A percentile compares a stretch with the other conserved stretches of the same genome.
phyloP scores from a whole-genome alignment of 2,113 vertebrate genomes.

The Ameiurus melas region DNA sequence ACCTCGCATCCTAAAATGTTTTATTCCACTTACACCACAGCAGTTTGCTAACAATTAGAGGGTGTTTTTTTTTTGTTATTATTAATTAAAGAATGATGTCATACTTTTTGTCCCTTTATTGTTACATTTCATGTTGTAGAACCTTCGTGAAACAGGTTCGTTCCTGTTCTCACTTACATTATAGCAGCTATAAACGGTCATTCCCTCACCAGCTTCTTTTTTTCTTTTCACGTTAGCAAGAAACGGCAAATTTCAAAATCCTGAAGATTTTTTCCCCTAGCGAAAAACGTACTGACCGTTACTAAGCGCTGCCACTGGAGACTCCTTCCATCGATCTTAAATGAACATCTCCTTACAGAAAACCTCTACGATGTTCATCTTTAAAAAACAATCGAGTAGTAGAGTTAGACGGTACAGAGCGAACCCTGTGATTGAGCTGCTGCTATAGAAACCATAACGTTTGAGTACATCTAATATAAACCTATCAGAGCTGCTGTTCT shows the following conservation, averaged over 20 bases:
- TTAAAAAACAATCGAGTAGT: neutral
- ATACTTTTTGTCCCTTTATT: too few species aligned
- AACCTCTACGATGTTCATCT: neutral
- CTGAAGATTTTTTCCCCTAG: too few species aligned
- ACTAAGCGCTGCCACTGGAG: neutral
- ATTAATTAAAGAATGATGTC: too few species aligned
- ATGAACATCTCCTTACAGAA: neutral
- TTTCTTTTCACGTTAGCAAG: neutral
- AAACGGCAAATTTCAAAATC: neutral
- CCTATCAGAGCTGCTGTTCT: neutral
- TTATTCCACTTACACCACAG: neutral
- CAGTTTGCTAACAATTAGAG: neutral
- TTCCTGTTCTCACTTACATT: neutral
- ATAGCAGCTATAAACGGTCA: neutral
- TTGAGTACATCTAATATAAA: neutral
- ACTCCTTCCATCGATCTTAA: neutral
- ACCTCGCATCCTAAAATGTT: neutral
- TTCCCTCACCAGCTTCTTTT: neutral
- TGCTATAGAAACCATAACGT: neutral
- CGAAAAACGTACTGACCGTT: too few species aligned
- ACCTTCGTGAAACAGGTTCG: too few species aligned
- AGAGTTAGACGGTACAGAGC: neutral
- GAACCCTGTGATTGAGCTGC: neutral
- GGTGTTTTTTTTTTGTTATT: too few species aligned
- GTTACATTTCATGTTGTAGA: too few species aligned